Percentiles rank a stretch among this genome's conserved stretches.
phyloP scores from a whole-genome alignment of 1,140 invertebrate species.

The Zaprionus capensis region DNA sequence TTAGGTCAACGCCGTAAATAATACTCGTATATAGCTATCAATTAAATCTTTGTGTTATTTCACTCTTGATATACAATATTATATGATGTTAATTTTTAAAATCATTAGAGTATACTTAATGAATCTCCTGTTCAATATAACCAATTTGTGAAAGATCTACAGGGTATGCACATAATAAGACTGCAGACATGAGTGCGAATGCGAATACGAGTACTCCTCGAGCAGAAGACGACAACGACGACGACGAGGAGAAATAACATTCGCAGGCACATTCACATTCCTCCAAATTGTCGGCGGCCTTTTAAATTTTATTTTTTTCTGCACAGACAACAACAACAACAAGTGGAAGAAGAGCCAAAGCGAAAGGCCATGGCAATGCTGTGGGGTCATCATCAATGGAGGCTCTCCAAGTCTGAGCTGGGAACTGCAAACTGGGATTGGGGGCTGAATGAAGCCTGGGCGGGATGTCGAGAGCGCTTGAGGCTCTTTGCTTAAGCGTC shows the following conservation, averaged over 20 bases:
- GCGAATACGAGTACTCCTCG: slow-evolving; percentile 7
- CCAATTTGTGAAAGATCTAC: neutral
- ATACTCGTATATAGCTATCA: no score
- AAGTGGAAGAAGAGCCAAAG: slow-evolving; percentile 15
- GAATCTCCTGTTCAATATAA: no score
- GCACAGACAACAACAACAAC: neutral
- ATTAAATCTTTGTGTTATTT: no score
- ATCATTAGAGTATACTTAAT: no score
- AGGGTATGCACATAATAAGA: slow-evolving; percentile 5
- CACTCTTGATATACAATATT: no score
- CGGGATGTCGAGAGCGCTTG: slow-evolving; percentile 11
- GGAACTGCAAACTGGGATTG: slow-evolving; percentile 19
- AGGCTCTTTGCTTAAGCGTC: slow-evolving; percentile 24
- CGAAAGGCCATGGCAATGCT: slow-evolving; percentile 44
- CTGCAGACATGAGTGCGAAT: slow-evolving; percentile 4
- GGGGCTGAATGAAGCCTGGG: neutral
- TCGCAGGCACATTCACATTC: slow-evolving; percentile 45
- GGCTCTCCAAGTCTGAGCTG: slow-evolving; percentile 22
- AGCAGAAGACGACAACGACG: neutral
- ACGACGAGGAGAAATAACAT: slow-evolving; percentile 16
- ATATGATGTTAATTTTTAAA: no score
- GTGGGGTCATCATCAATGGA: slow-evolving; percentile 46
- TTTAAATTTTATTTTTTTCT: slow-evolving; percentile 48
- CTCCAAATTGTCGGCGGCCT: slow-evolving; percentile 49
- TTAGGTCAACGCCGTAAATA: no score